phyloP scores from a whole-genome alignment of 2,797 vertebrate species.

The Gorsachius magnificus region DNA sequence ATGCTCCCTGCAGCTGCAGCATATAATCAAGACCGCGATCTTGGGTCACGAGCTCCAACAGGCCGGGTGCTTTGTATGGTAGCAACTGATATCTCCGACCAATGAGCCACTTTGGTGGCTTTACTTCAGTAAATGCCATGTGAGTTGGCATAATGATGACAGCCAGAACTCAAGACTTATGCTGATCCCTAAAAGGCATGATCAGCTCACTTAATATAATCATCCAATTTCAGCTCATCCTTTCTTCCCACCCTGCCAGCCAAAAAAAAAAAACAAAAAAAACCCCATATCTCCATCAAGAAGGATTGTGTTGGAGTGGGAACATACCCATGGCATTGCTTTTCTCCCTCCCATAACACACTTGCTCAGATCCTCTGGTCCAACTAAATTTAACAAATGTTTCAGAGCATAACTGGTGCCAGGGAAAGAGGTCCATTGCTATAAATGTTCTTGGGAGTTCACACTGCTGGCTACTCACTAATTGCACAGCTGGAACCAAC shows the following conservation, averaged over 20 bases:
- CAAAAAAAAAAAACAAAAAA: background rate
- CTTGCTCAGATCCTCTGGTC: background rate
- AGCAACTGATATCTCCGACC: background rate
- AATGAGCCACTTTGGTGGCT: background rate
- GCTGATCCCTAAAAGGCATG: background rate
- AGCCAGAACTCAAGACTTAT: background rate
- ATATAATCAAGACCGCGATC: background rate
- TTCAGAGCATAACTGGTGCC: background rate
- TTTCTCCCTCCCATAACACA: conserved; percentile 4
- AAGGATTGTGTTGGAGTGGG: background rate
- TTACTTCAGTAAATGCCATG: background rate
- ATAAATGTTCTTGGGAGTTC: conserved; percentile 38
- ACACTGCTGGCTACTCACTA: conserved; percentile 27
- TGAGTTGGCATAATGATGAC: background rate
- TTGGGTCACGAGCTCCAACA: background rate
- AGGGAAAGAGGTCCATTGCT: conserved; percentile 4
- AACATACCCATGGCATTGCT: background rate
- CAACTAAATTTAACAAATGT: conserved; percentile 53
- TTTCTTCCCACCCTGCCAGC: background rate
- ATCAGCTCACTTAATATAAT: background rate
- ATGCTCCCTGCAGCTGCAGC: background rate
- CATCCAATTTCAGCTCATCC: background rate
- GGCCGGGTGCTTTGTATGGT: background rate
- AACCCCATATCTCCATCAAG: background rate
- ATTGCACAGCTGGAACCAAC: conserved; percentile 33